Conservation (phyloP, 2,113 vertebrate species). For the Anthoscopus minutus region DNA sequence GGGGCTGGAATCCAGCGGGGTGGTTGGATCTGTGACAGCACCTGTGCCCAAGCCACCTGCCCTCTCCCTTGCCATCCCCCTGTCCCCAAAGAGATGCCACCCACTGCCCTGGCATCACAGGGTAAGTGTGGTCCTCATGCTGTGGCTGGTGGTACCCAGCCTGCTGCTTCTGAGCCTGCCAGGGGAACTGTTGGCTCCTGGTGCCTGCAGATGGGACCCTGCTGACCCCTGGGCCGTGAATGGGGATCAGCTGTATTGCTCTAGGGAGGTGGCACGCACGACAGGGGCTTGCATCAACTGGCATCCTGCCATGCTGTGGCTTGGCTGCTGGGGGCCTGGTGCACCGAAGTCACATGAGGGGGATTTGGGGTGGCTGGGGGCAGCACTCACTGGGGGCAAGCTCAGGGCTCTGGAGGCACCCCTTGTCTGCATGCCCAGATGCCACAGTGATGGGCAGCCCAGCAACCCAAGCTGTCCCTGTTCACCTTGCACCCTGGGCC, state of each 20-base stretch:
- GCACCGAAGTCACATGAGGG: rapidly evolving
- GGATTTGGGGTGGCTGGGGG: neutral
- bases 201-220: rapidly evolving
- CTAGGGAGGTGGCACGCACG: rapidly evolving
- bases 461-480: neutral
- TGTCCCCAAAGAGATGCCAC: neutral
- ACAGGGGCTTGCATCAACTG: neutral
- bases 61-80: neutral
- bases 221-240: neutral
- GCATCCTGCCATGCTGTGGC: rapidly evolving
- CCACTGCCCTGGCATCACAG: rapidly evolving
- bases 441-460: neutral
- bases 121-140: neutral
- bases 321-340: neutral
- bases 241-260: rapidly evolving
- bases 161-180: neutral
- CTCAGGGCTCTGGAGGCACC: neutral
- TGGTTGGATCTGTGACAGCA: neutral
- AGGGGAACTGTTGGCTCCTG: neutral
- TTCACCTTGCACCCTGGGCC: neutral
- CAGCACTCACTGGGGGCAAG: neutral
- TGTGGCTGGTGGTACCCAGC: neutral
- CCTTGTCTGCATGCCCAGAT: neutral
- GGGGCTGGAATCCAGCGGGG: neutral
- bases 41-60: neutral